phyloP scores from a whole-genome alignment of 2,888 invertebrate species.

The Philereme vetulata region DNA sequence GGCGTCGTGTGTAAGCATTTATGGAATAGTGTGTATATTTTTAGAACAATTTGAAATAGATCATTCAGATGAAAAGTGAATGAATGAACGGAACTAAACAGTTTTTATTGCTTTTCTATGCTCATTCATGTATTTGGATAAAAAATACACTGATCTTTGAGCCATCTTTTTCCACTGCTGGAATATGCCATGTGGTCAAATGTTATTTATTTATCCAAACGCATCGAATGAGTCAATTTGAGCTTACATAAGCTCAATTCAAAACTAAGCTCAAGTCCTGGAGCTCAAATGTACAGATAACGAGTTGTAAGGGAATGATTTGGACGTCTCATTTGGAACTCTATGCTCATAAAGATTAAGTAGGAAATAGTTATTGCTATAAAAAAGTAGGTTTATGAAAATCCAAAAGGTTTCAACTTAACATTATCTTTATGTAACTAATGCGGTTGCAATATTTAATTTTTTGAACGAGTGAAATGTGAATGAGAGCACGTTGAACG shows the following conservation, averaged over 20 bases:
- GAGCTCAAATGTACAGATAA: slow-evolving; percentile 49
- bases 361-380: too few species aligned
- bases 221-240: slow-evolving; percentile 7
- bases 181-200: too few species aligned
- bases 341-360: too few species aligned
- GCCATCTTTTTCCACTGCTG: too few species aligned
- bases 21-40: slow-evolving; percentile 27
- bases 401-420: too few species aligned
- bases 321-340: slow-evolving; percentile 31
- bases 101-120: slow-evolving; percentile 23
- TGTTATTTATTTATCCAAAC: background rate
- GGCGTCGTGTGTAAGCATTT: background rate
- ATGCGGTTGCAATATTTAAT: too few species aligned
- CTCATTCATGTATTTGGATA: slow-evolving; percentile 17
- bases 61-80: slow-evolving; percentile 18
- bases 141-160: background rate
- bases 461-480: too few species aligned
- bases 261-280: slow-evolving; percentile 19
- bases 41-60: slow-evolving; percentile 31
- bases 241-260: background rate
- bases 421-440: too few species aligned
- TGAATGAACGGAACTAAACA: slow-evolving; percentile 29
- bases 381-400: too few species aligned
- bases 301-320: slow-evolving; percentile 31
- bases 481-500: too few species aligned